phyloP scores from a whole-genome alignment of 23 tunicate genomes.

The Corella eumyota region DNA sequence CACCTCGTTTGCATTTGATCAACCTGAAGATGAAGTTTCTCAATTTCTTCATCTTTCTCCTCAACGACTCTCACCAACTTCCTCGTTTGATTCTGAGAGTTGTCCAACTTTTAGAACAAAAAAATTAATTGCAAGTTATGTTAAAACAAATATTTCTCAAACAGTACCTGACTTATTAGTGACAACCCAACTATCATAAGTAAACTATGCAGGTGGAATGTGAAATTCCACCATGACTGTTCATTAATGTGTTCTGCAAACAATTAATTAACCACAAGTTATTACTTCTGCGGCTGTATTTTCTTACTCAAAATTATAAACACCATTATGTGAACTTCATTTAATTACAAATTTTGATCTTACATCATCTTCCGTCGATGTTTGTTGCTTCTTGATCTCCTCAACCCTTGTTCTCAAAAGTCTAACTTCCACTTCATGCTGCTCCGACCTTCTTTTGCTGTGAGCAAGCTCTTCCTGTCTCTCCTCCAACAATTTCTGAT shows the following conservation, averaged over 20 bases:
- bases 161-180: no score
- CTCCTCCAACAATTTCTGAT: constrained; percentile 23
- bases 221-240: no score
- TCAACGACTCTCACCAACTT: constrained; percentile 24
- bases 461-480: constrained; percentile 27
- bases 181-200: no score
- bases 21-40: constrained; percentile 24
- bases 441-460: constrained; percentile 29
- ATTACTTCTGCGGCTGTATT: no score
- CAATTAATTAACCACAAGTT: no score
- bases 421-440: constrained; percentile 30
- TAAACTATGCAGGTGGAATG: no score
- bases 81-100: constrained; percentile 22
- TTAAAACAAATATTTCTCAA: no score
- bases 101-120: constrained; percentile 17
- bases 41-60: constrained; percentile 41
- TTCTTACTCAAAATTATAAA: no score
- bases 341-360: not conserved
- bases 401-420: constrained; percentile 21
- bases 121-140: not conserved
- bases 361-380: constrained; percentile 43
- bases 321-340: no score
- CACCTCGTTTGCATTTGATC: constrained; percentile 32
- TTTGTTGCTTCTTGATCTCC: constrained; percentile 34
- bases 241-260: no score